Base-by-base conservation (phyloP, 2,888 invertebrate species). In the Folsomia manolachei region DNA sequence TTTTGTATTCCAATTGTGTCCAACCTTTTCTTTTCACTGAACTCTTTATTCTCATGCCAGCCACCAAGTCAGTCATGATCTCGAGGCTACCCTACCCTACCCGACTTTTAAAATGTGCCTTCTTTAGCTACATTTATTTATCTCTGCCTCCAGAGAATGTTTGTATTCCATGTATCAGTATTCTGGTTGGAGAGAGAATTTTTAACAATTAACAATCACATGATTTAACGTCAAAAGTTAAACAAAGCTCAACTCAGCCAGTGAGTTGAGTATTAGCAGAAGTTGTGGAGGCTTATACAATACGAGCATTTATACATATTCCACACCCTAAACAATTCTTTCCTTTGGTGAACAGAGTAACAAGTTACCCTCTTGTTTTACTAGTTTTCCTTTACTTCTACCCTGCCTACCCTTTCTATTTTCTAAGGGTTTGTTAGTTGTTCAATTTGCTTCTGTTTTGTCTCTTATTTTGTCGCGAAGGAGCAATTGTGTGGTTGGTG, bases 101-200 rank as follows among this genome's bases (percentile, higher is more conserved):
- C 27, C 65, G 65, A 25, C 67, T 19, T 65, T 7, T 67, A 51
- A 27, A 21, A 18, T 51, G 11, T 23, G 25, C 60, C 27, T 60
- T 39, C 21, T 39, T 27, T 61, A n/a, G n/a, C 39, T 14, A 39
- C 39, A 14, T 14, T 39, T n/a, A 39, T 25, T 27, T 9, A 25
- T 69, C 26, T 60, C 19, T 69, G 53, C 23, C 52, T 23, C n/a
- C 66, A 21, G 39, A 25, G 24, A 9, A 11, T 65, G 14, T 65
- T 65, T 19, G n/a, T n/a, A n/a, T n/a, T n/a, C n/a, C n/a, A n/a
- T n/a, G n/a, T n/a, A n/a, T n/a, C n/a, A 9, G 7, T 27, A 9
- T 65, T 23, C 19, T n/a, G 19, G 25, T 19, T 2, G 19, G 27
- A 64, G 39, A 70, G 52, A 63, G 53, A 39, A 39, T 39, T 39